These are phyloP conservation scores for Ariolimax columbianus DNA, from an alignment of 2,888 invertebrate species.

Conservation along the genomic window DNA sequence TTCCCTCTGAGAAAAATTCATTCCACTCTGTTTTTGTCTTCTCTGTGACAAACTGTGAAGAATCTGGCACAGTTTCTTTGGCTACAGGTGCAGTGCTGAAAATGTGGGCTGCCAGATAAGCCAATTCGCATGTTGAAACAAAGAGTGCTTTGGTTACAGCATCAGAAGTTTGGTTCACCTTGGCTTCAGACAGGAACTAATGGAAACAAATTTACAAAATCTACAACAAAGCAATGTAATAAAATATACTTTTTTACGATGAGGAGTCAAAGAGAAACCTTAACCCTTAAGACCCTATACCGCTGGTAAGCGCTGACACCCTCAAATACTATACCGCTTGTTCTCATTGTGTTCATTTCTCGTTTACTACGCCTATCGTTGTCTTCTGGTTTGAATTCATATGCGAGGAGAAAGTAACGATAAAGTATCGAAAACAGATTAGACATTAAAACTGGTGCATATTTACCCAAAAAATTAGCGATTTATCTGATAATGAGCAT, in stretches of 20 bases:
- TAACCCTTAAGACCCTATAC: no score
- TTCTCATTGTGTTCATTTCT: no score
- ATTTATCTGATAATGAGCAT: no score
- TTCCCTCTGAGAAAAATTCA: slow-evolving; percentile 86
- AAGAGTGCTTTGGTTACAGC: slow-evolving; percentile 6
- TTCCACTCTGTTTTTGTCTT: slow-evolving; percentile 84
- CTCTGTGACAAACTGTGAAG: slow-evolving; percentile 19
- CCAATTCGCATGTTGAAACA: slow-evolving; percentile 25
- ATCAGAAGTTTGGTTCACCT: slow-evolving; percentile 21
- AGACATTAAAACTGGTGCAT: no score
- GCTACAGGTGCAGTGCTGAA: slow-evolving; percentile 25
- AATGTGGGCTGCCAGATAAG: slow-evolving; percentile 33
- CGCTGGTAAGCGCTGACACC: no score
- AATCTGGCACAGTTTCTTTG: neutral
- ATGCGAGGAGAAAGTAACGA: no score
- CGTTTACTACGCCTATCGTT: no score
- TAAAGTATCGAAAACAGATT: no score
- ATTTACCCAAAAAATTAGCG: no score
- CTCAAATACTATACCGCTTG: no score
- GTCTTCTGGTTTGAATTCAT: no score
- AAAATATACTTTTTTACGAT: neutral
- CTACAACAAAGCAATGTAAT: neutral
- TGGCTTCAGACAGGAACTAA: slow-evolving; percentile 27
- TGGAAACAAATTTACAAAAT: neutral
- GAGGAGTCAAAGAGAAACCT: no score